Evolutionary conservation across 2,113 vertebrate genomes (phyloP).

Genomic region (Cyanoderma ruficeps): DNA sequence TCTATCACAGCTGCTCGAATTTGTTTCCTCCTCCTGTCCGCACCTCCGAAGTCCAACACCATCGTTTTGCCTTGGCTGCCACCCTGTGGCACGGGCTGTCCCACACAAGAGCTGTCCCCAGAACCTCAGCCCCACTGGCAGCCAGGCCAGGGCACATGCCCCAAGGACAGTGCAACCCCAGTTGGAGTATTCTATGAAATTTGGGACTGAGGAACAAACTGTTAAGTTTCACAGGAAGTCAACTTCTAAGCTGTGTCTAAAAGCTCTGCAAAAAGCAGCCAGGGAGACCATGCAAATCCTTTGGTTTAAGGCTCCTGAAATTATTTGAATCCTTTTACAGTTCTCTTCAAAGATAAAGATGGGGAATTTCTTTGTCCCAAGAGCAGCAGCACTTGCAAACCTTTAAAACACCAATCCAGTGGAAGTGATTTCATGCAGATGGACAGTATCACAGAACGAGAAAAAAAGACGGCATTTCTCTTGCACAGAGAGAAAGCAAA

Average conservation of each 20-base stretch:
- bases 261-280: background rate
- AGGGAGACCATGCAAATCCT: background rate
- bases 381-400: background rate
- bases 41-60: background rate
- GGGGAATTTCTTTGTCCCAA: background rate
- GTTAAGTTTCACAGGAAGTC: background rate
- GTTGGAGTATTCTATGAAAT: accelerated
- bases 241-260: background rate
- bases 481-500: background rate
- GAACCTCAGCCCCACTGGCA: background rate
- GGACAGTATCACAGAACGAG: background rate
- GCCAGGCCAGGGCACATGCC: background rate
- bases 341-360: background rate
- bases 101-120: background rate
- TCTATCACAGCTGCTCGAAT: slow-evolving; percentile 48
- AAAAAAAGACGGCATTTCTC: background rate
- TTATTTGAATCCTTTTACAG: background rate
- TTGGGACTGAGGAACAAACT: background rate
- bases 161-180: background rate
- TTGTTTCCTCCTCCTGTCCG: background rate
- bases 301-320: accelerated
- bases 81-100: slow-evolving; percentile 43
- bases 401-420: background rate
- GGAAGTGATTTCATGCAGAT: background rate
- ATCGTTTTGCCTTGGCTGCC: slow-evolving; percentile 67